A percentile compares a stretch with the other conserved stretches of the same genome.
Evolutionary conservation across 2,888 invertebrate genomes (phyloP).

Genomic region (Dasysyrphus tricinctus): DNA sequence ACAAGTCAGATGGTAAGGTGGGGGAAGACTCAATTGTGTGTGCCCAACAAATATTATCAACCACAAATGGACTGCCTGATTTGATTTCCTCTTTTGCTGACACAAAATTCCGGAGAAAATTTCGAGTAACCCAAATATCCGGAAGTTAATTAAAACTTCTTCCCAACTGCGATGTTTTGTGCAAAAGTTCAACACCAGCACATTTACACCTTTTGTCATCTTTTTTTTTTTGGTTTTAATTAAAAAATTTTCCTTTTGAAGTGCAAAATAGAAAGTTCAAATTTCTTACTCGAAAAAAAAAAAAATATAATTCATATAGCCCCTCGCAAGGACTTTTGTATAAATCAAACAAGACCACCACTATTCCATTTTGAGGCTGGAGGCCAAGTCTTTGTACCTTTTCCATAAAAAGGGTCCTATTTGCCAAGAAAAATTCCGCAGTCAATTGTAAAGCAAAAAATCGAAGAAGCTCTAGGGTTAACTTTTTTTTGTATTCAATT

Average conservation of each 20-base stretch:
- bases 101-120: no score
- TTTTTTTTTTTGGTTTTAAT: not conserved
- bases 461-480: conserved; percentile 33
- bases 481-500: conserved; percentile 48
- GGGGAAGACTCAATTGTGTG: no score
- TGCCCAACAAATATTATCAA: no score
- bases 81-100: no score
- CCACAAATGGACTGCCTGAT: no score
- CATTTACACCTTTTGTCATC: not conserved
- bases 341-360: conserved; percentile 41
- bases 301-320: not conserved
- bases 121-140: conserved; percentile 40
- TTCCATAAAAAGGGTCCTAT: not conserved
- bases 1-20: no score
- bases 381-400: conserved; percentile 19
- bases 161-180: not conserved
- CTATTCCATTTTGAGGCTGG: not conserved
- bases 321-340: not conserved
- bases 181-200: not conserved
- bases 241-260: not conserved
- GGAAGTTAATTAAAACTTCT: conserved; percentile 66
- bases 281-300: not conserved
- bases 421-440: conserved; percentile 10
- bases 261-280: conserved; percentile 7
- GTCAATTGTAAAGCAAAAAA: conserved; percentile 3